These are phyloP conservation scores for Zygogramma bicolorata DNA, from an alignment of 2,888 invertebrate genomes.

Conservation along the genomic window DNA sequence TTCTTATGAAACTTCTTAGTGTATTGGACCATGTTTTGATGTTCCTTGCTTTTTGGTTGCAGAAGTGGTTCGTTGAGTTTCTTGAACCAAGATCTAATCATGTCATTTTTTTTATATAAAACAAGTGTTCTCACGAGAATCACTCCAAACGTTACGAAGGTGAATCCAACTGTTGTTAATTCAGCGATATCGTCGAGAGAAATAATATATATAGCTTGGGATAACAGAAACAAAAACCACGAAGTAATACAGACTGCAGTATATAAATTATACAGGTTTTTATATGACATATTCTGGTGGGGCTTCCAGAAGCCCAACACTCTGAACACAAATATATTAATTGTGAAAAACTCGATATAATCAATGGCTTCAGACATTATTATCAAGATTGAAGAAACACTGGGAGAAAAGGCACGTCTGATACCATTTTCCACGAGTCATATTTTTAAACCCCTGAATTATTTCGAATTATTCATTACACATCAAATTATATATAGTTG, in stretches of 20 bases:
- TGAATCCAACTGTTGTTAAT: background rate
- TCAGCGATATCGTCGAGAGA: slow-evolving; percentile 5
- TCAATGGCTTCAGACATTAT: background rate
- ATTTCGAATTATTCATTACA: background rate
- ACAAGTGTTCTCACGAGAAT: background rate
- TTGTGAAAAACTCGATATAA: slow-evolving; percentile 12
- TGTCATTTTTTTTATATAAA: slow-evolving; percentile 19
- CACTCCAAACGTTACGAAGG: background rate
- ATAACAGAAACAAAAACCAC: slow-evolving; percentile 14
- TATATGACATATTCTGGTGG: background rate
- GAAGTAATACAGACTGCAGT: background rate
- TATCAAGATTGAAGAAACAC: background rate
- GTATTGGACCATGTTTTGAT: background rate
- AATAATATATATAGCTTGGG: slow-evolving; percentile 22
- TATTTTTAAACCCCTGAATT: background rate
- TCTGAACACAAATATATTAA: slow-evolving; percentile 18
- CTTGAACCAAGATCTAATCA: slow-evolving; percentile 7
- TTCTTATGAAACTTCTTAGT: slow-evolving; percentile 11
- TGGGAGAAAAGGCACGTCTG: background rate
- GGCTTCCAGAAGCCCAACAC: slow-evolving; percentile 25
- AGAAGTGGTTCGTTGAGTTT: slow-evolving; percentile 25
- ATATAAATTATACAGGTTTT: slow-evolving; percentile 2
- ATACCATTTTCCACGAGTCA: background rate
- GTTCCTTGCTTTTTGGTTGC: slow-evolving; percentile 23
- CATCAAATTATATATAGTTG: background rate